phyloP scores from a whole-genome alignment of 1,140 invertebrate genomes.

The Dreissena rostriformis region DNA sequence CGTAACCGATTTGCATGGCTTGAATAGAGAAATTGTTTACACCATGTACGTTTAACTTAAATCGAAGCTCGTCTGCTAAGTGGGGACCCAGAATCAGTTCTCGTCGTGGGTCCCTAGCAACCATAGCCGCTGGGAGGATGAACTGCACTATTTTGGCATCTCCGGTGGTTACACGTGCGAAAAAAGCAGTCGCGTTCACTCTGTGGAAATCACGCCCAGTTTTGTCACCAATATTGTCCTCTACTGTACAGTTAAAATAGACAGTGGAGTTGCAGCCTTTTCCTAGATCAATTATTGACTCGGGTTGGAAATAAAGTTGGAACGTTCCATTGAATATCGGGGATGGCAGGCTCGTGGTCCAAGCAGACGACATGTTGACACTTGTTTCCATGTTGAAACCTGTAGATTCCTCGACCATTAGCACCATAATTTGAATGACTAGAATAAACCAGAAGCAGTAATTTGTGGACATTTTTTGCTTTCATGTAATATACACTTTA shows the following conservation, averaged over 20 bases:
- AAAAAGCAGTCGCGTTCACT: conserved; percentile 14
- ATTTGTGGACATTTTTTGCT: conserved; percentile 45
- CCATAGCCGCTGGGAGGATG: conserved; percentile 56
- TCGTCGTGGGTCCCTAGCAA: conserved; percentile 50
- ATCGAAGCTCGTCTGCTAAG: conserved; percentile 54
- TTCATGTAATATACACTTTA: neutral
- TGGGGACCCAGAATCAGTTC: conserved; percentile 52
- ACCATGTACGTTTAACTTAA: conserved; percentile 65
- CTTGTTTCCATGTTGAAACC: conserved; percentile 29
- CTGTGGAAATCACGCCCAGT: neutral
- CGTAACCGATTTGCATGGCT: conserved; percentile 74
- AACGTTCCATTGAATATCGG: conserved; percentile 47
- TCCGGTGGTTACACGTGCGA: conserved; percentile 34
- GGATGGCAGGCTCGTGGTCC: neutral
- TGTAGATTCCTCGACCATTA: conserved; percentile 42
- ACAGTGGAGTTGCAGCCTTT: conserved; percentile 52
- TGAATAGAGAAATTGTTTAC: conserved; percentile 75
- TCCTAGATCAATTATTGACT: conserved; percentile 55
- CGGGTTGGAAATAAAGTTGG: conserved; percentile 48
- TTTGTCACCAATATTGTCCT: conserved; percentile 35
- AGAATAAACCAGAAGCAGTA: conserved; percentile 36
- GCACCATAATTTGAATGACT: conserved; percentile 42
- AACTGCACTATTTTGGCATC: conserved; percentile 44
- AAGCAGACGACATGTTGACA: conserved; percentile 56
- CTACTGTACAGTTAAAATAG: conserved; percentile 52